A percentile compares a stretch with the other conserved stretches of the same genome.
These are phyloP conservation scores for Procambarus virginalis DNA, from an alignment of 1,140 invertebrate species.

Conservation along the genomic window DNA sequence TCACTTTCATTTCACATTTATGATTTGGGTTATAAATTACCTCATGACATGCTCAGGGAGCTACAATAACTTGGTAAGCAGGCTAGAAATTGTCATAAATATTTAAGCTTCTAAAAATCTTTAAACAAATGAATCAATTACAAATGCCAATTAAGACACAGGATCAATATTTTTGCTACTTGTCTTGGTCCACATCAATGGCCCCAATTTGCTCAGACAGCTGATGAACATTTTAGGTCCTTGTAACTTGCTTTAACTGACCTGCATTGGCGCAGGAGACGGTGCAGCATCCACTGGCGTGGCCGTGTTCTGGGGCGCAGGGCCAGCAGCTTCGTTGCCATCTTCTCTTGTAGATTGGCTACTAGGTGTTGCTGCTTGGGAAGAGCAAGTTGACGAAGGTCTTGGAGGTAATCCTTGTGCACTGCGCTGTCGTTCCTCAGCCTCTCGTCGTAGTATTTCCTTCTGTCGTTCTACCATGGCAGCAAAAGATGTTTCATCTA, in stretches of 20 bases:
- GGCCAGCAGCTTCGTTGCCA: constrained; percentile 46
- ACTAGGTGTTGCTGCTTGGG: constrained; percentile 21
- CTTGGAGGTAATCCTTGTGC: constrained; percentile 44
- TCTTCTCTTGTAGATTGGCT: constrained; percentile 31
- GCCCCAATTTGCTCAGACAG: not conserved
- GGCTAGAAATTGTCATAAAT: too few relatives aligned
- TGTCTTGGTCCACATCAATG: not conserved
- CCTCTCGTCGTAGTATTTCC: constrained; percentile 66
- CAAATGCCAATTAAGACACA: not conserved
- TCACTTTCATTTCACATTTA: too few relatives aligned
- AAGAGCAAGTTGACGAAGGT: constrained; percentile 48
- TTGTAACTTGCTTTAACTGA: constrained; percentile 5
- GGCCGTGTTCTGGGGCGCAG: constrained; percentile 60
- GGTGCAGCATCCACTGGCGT: constrained; percentile 61
- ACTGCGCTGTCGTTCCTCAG: constrained; percentile 64
- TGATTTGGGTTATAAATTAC: too few relatives aligned
- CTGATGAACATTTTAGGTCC: not conserved
- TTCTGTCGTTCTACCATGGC: constrained; percentile 69
- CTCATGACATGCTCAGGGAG: too few relatives aligned
- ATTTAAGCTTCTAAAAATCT: too few relatives aligned
- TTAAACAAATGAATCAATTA: not conserved
- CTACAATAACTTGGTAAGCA: too few relatives aligned
- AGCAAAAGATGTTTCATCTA: constrained; percentile 68
- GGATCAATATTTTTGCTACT: not conserved
- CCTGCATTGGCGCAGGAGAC: constrained; percentile 55